These are phyloP conservation scores for Ruditapes philippinarum DNA, from an alignment of 1,140 invertebrate genomes.

Conservation along the genomic window DNA sequence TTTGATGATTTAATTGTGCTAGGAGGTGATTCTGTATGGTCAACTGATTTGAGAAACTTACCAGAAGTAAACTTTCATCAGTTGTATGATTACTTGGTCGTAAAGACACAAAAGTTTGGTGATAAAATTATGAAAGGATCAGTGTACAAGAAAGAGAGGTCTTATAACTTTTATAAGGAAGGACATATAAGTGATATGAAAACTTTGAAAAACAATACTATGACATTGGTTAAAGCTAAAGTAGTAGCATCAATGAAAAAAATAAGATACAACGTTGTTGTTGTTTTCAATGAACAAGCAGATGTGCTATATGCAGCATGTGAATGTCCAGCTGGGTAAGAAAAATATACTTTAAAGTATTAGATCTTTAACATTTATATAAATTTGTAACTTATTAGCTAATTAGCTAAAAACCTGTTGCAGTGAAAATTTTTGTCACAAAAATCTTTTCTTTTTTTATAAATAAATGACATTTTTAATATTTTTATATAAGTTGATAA, in stretches of 20 bases:
- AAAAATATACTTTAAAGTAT: too few relatives aligned
- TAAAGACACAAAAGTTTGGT: neutral
- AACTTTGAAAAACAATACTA: neutral
- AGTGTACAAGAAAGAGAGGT: slow-evolving; percentile 12
- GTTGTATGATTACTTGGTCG: slow-evolving; percentile 33
- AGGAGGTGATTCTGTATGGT: neutral
- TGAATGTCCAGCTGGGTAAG: slow-evolving; percentile 59
- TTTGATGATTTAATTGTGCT: too few relatives aligned
- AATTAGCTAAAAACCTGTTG: too few relatives aligned
- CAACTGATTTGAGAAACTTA: slow-evolving; percentile 11
- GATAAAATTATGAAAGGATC: neutral
- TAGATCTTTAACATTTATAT: too few relatives aligned
- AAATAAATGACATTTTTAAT: too few relatives aligned
- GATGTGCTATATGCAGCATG: slow-evolving; percentile 45
- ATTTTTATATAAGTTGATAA: too few relatives aligned
- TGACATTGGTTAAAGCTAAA: neutral
- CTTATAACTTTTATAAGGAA: slow-evolving; percentile 47
- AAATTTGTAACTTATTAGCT: too few relatives aligned
- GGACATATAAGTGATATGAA: slow-evolving; percentile 7
- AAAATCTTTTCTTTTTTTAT: too few relatives aligned
- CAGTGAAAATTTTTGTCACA: too few relatives aligned
- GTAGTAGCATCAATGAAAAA: slow-evolving; percentile 26
- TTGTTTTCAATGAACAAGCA: slow-evolving; percentile 4
- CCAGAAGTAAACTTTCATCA: slow-evolving; percentile 23
- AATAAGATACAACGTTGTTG: neutral